Evolutionary conservation across 2,113 vertebrate species (phyloP).

Genomic region (Globicephala melas): DNA sequence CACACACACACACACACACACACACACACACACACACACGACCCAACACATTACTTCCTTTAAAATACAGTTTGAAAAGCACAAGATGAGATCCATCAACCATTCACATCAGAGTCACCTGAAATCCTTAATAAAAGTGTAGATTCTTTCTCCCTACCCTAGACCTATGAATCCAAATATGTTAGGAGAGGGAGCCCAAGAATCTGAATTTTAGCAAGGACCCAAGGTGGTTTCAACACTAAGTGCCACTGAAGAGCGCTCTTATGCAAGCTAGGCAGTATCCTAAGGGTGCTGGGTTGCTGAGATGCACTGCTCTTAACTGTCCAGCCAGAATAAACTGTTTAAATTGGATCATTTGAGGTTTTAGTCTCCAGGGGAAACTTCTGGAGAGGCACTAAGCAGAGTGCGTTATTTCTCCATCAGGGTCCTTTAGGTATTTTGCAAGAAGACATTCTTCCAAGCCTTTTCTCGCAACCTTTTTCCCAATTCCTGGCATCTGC

Average conservation of each 20-base stretch:
- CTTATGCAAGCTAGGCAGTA: background rate
- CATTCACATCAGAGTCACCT: background rate
- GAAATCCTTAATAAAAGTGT: background rate
- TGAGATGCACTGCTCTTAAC: background rate
- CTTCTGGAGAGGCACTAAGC: no score
- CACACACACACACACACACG: background rate
- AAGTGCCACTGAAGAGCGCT: background rate
- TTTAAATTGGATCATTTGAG: no score
- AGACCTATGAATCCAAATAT: background rate
- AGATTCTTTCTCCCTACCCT: background rate
- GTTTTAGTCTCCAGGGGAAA: no score
- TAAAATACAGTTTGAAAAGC: constrained; percentile 14
- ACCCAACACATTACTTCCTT: background rate
- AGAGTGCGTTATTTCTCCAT: no score
- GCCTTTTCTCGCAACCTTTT: no score
- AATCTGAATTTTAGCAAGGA: background rate
- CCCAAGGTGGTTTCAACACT: background rate
- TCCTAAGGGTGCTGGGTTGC: no score
- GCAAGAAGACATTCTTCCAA: no score
- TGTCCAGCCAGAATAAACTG: no score
- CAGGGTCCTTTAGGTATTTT: no score
- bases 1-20: background rate
- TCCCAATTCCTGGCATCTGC: no score
- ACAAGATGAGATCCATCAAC: background rate
- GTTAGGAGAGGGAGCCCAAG: background rate